Conservation (phyloP, 2,888 invertebrate genomes). For the Cataglyphis albicans region DNA sequence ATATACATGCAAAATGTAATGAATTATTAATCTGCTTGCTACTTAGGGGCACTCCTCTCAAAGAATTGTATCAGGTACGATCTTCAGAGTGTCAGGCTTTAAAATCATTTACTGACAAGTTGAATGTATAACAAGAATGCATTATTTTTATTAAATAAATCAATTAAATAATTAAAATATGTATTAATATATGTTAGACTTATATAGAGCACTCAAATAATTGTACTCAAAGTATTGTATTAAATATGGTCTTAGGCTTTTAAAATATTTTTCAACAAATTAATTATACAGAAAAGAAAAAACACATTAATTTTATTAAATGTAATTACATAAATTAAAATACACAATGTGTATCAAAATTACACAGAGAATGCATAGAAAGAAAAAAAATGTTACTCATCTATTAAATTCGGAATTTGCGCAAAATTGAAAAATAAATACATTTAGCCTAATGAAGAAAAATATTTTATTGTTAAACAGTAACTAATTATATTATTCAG, state of each 20-base stretch:
- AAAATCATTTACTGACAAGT: not conserved
- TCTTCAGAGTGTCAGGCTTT: not conserved
- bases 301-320: not conserved
- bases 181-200: not conserved
- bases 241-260: not conserved
- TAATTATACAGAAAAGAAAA: not conserved
- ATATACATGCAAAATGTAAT: constrained; percentile 94
- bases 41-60: constrained; percentile 91
- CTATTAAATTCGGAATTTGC: not conserved
- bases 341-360: not conserved
- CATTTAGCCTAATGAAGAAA: not conserved
- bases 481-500: constrained; percentile 70
- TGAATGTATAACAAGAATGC: not conserved
- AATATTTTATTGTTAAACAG: not conserved
- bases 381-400: not conserved
- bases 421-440: not conserved
- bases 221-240: not conserved
- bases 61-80: constrained; percentile 91
- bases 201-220: not conserved
- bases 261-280: not conserved
- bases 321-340: not conserved
- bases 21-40: constrained; percentile 92
- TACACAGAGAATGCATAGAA: not conserved
- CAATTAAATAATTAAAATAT: not conserved
- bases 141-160: constrained; percentile 5